Evolutionary conservation across 2,113 vertebrate genomes (phyloP).

Genomic region (Eptesicus fuscus): DNA sequence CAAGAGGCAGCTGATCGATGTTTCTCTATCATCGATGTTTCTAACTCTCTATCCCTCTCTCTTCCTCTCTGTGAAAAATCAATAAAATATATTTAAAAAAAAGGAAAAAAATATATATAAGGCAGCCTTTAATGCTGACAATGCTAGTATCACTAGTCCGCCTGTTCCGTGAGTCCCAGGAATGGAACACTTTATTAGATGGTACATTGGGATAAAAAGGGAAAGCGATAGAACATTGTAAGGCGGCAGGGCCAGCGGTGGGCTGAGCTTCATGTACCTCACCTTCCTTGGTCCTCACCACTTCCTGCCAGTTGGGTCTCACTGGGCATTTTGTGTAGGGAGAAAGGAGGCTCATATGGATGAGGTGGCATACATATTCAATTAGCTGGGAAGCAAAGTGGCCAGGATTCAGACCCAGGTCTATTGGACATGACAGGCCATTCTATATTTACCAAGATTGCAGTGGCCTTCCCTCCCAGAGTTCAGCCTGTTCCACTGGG

Average conservation of each 20-base stretch:
- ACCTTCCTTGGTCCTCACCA: neutral
- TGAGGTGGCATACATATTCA: neutral
- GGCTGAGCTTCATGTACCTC: neutral
- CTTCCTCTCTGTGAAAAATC: no score
- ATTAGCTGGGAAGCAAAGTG: neutral
- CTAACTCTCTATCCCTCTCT: no score
- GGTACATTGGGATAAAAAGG: neutral
- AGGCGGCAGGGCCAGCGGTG: neutral
- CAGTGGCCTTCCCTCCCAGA: neutral
- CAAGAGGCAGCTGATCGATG: no score
- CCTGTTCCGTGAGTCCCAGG: neutral
- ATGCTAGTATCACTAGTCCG: neutral
- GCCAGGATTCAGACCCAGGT: neutral
- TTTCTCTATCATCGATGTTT: no score
- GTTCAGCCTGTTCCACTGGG: neutral
- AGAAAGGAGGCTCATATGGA: neutral
- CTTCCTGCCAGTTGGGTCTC: neutral
- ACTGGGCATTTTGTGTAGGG: neutral
- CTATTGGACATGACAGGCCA: neutral
- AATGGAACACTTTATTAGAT: neutral
- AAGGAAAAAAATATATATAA: no score
- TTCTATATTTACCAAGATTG: neutral
- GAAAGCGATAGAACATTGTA: neutral
- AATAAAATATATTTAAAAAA: no score
- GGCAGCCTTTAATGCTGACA: neutral